These are phyloP conservation scores for Drosophila nigrodunni DNA, from an alignment of 1,140 invertebrate genomes.

Conservation along the genomic window DNA sequence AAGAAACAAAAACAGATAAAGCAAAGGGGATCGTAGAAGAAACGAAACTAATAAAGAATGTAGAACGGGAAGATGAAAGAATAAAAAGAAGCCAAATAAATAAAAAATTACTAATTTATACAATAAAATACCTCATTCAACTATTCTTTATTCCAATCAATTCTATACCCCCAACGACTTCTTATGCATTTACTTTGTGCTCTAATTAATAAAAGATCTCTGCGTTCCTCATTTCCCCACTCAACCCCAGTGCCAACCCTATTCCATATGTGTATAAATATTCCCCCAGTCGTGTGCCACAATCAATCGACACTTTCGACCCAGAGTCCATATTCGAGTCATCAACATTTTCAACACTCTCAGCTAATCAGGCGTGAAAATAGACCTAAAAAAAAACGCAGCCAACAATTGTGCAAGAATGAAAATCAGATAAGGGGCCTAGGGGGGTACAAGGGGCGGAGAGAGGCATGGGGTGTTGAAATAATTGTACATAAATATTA, in stretches of 20 bases:
- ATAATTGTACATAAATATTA: constrained; percentile 44
- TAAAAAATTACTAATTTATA: no score
- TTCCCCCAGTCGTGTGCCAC: constrained; percentile 49
- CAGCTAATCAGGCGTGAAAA: constrained; percentile 72
- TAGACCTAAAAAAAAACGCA: constrained; percentile 50
- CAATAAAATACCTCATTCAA: no score
- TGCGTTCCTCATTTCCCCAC: background rate
- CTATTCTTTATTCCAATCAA: background rate
- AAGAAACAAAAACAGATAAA: no score
- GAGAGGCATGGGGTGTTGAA: constrained; percentile 47
- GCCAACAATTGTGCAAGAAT: constrained; percentile 53
- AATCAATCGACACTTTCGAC: constrained; percentile 67
- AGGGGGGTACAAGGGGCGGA: background rate
- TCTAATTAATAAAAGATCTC: constrained; percentile 15
- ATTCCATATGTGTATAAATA: constrained; percentile 4
- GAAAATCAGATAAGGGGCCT: background rate
- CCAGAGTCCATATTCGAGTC: constrained; percentile 29
- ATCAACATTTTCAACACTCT: constrained; percentile 70
- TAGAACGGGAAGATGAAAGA: no score
- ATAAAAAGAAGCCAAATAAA: no score
- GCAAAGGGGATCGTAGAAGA: no score
- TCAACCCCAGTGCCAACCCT: background rate
- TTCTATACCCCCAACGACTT: background rate
- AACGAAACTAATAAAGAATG: no score
- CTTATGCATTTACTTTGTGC: constrained; percentile 15